Evolutionary conservation across 1,140 invertebrate genomes (phyloP).

Genomic region (Ruditapes philippinarum): DNA sequence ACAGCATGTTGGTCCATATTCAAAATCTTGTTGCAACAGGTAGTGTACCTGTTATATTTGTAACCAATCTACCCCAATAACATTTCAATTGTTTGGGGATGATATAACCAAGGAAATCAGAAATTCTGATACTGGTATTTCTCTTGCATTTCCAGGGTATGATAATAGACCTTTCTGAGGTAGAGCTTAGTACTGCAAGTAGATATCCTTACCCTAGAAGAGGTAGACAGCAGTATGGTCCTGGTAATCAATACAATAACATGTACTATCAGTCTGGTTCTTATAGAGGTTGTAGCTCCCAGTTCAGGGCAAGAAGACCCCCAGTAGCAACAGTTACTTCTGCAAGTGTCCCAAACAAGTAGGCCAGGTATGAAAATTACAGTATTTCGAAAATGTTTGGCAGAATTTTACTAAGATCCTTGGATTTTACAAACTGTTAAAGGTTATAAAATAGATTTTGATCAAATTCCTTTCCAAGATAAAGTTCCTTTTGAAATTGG

Average conservation of each 20-base stretch:
- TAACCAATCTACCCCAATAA: constrained; percentile 22
- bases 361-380: neutral
- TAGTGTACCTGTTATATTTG: constrained; percentile 21
- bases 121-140: constrained; percentile 21
- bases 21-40: constrained; percentile 21
- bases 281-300: neutral
- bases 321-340: neutral
- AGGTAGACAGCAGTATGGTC: neutral
- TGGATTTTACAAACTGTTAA: constrained; percentile 46
- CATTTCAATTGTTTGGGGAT: constrained; percentile 42
- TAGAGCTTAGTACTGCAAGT: neutral
- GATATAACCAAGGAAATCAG: constrained; percentile 50
- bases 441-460: constrained; percentile 45
- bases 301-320: neutral
- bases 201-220: neutral
- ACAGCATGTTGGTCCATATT: constrained; percentile 12
- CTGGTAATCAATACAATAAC: too few relatives aligned
- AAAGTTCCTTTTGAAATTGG: constrained; percentile 20
- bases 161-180: neutral
- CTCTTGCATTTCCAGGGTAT: neutral
- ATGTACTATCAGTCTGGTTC: neutral
- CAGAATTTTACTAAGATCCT: constrained; percentile 17
- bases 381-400: neutral
- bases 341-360: neutral
- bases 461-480: constrained; percentile 3